phyloP scores from a whole-genome alignment of 2,888 invertebrate genomes.

The Serrognathus titanus region DNA sequence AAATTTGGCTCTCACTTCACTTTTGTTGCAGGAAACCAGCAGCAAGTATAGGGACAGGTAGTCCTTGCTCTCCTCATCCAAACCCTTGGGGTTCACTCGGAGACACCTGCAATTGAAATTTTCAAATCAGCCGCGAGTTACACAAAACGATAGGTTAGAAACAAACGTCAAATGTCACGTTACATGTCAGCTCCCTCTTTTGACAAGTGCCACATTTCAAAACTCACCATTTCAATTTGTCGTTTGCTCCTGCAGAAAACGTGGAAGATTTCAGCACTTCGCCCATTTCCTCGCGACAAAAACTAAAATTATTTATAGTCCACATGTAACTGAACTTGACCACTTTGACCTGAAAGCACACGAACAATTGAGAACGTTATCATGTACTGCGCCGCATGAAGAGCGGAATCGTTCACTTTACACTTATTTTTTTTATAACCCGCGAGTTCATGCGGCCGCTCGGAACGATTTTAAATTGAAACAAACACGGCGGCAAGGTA shows the following conservation, averaged over 20 bases:
- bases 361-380: background rate
- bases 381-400: too few species aligned
- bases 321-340: constrained; percentile 99
- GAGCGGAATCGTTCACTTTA: too few species aligned
- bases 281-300: constrained; percentile 99
- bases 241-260: constrained; percentile 98
- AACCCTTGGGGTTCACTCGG: constrained; percentile 98
- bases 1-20: constrained; percentile 99
- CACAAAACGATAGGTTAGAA: background rate
- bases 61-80: constrained; percentile 99
- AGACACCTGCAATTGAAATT: constrained; percentile 69
- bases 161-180: background rate
- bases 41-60: constrained; percentile 98
- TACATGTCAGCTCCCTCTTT: background rate
- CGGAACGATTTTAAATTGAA: too few species aligned
- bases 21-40: constrained; percentile 99
- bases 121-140: background rate
- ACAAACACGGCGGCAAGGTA: too few species aligned
- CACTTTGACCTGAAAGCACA: constrained; percentile 85
- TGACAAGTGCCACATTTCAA: too few species aligned
- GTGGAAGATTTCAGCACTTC: constrained; percentile 99
- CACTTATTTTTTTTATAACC: too few species aligned
- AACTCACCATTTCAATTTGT: constrained; percentile 95
- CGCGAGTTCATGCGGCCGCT: too few species aligned
- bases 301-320: constrained; percentile 99